Conservation (phyloP, 2,113 vertebrate species). For the Nothobranchius furzeri region DNA sequence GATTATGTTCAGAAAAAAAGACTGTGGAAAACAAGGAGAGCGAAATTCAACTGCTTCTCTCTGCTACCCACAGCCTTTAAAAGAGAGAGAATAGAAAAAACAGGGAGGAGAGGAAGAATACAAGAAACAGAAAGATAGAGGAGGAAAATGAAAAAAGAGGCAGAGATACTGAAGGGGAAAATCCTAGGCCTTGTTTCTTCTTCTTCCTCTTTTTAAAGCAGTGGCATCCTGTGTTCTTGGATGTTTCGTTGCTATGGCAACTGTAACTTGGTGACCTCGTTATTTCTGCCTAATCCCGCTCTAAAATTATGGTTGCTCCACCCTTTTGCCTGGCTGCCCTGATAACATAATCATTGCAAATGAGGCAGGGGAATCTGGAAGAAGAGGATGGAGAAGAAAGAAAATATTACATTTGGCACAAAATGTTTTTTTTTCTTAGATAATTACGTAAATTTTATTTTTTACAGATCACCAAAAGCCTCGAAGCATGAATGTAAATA, state of each 20-base stretch:
- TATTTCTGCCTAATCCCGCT: conserved; percentile 99
- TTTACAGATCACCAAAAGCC: conserved; percentile 25
- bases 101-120: conserved; percentile 30
- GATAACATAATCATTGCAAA: conserved; percentile 99
- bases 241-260: conserved; percentile 99
- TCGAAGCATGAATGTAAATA: neutral
- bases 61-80: conserved; percentile 29
- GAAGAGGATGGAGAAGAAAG: conserved; percentile 18
- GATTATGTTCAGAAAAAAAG: conserved; percentile 73
- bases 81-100: conserved; percentile 23
- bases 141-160: conserved; percentile 22
- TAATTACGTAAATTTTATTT: conserved; percentile 10
- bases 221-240: conserved; percentile 98
- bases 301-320: conserved; percentile 99
- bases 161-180: conserved; percentile 43
- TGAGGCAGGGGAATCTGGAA: conserved; percentile 84
- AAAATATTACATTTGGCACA: conserved; percentile 36
- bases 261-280: conserved; percentile 99
- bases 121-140: conserved; percentile 32
- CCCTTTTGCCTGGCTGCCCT: conserved; percentile 99
- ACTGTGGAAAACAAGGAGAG: conserved; percentile 58
- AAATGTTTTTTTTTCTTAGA: conserved; percentile 10
- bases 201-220: conserved; percentile 70
- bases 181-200: conserved; percentile 69
- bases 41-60: conserved; percentile 65